Base-by-base conservation (phyloP, 1,140 invertebrate species). In the Cecropterus lyciades region DNA sequence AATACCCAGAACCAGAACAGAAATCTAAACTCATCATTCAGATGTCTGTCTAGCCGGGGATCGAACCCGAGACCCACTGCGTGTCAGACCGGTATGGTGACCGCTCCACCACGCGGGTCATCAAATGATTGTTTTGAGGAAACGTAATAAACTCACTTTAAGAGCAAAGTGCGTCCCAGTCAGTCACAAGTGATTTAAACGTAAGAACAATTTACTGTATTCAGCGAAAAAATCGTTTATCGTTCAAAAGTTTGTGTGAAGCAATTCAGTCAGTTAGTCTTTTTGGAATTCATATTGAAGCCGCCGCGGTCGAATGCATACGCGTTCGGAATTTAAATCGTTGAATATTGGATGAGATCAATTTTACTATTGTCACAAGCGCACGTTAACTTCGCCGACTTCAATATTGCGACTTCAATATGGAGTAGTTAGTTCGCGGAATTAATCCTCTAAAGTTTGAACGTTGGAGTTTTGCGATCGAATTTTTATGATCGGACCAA, bases 291-390 rank as follows among this genome's bases (percentile, higher is more conserved):
- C 49, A 52, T 52, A 52, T 52, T 27, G 49, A 33, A 52, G 49
- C 52, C 15, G 16, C 40, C 37, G 40, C 16, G 53, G 37, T 43
- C 40, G 40, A 43, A 43, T 43, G 20, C 53, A 57, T 43, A 57
- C 53, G 40, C 30, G 13, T 30, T 59, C 20, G 9, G 24, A 59
- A 48, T 59, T 46, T 24, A 59, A 59, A 59, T 43, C 56, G 24
- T 48, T 59, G 56, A 59, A 60, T 60, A 60, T 60, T 60, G 56
- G 14, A 60, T 37, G 56, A 46, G 43, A 60, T 60, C 43, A 60
- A 60, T 48, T 60, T 27, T 46, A 48, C 56, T 48, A 48, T 60
- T 48, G 56, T 48, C 56, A 60, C 24, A 48, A 30, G 55, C 55
- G 20, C 20, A 24, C 55, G 55, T 24, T 60, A 48, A 60, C 27